A percentile compares a stretch with the other conserved stretches of the same genome.
Conservation (phyloP, 2,113 vertebrate genomes). For the Riparia riparia region DNA sequence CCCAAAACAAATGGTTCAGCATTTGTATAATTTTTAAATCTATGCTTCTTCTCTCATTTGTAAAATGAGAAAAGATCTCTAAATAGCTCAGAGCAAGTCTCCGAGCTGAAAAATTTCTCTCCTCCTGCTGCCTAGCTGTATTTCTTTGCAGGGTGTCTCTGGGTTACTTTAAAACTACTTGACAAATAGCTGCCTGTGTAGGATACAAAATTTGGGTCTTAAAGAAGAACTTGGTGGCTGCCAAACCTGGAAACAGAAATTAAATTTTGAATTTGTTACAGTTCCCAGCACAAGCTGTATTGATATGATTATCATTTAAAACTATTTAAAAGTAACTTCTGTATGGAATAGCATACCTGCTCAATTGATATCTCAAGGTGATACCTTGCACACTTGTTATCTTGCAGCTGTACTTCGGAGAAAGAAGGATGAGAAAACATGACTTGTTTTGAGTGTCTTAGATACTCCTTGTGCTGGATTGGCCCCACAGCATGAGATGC, state of each 20-base stretch:
- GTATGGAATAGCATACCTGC: neutral
- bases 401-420: neutral
- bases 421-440: neutral
- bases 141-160: neutral
- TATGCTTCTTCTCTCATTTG: constrained; percentile 27
- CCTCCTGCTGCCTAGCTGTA: neutral
- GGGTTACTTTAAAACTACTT: neutral
- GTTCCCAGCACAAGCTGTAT: neutral
- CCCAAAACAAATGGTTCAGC: neutral
- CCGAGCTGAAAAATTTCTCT: neutral
- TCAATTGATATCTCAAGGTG: neutral
- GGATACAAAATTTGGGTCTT: neutral
- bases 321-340: neutral
- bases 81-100: neutral
- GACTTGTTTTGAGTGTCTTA: neutral
- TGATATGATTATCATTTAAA: neutral
- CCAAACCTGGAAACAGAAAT: neutral
- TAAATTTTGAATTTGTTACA: neutral
- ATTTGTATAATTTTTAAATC: constrained; percentile 33
- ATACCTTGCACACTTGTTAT: neutral
- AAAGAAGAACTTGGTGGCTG: neutral
- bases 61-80: neutral
- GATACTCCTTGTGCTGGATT: neutral
- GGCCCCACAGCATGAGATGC: neutral
- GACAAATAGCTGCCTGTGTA: neutral